phyloP scores from a whole-genome alignment of 2,797 vertebrate species.

The Hoplostethus mediterraneus region DNA sequence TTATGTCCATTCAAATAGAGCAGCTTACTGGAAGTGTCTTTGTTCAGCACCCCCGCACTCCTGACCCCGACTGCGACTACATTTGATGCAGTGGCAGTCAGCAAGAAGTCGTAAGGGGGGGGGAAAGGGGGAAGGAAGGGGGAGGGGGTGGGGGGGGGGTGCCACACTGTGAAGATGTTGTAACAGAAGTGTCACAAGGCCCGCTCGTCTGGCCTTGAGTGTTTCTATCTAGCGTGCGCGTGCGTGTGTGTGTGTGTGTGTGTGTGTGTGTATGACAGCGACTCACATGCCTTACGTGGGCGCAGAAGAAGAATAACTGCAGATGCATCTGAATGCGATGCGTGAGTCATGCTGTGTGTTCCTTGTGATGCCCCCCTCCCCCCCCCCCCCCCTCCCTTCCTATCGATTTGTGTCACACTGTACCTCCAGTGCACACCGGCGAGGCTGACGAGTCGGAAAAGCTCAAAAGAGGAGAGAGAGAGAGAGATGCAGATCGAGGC shows the following conservation, averaged over 20 bases:
- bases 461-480: constrained; percentile 5
- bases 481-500: constrained; percentile 7
- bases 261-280: constrained; percentile 55
- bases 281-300: constrained; percentile 62
- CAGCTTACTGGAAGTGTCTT: constrained; percentile 69
- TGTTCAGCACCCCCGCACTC: constrained; percentile 48
- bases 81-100: constrained; percentile 32
- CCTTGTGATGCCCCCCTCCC: constrained; percentile 55
- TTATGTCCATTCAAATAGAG: constrained; percentile 65
- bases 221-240: constrained; percentile 36
- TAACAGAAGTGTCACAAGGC: constrained; percentile 71
- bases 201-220: constrained; percentile 49
- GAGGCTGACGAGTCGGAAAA: constrained; percentile 62
- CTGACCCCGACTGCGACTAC: constrained; percentile 50
- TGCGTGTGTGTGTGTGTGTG: constrained; percentile 30
- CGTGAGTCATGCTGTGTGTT: constrained; percentile 67
- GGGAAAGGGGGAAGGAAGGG: background rate
- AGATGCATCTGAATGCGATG: constrained; percentile 49
- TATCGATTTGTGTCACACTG: constrained; percentile 71
- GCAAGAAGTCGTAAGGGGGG: background rate
- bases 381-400: constrained; percentile 45
- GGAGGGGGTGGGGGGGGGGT: background rate
- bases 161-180: constrained; percentile 64
- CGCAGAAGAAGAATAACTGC: constrained; percentile 54
- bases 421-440: constrained; percentile 67